Percentiles rank a stretch among this genome's conserved stretches.
Evolutionary conservation across 1,140 invertebrate genomes (phyloP).

Genomic region (Bombus consobrinus): DNA sequence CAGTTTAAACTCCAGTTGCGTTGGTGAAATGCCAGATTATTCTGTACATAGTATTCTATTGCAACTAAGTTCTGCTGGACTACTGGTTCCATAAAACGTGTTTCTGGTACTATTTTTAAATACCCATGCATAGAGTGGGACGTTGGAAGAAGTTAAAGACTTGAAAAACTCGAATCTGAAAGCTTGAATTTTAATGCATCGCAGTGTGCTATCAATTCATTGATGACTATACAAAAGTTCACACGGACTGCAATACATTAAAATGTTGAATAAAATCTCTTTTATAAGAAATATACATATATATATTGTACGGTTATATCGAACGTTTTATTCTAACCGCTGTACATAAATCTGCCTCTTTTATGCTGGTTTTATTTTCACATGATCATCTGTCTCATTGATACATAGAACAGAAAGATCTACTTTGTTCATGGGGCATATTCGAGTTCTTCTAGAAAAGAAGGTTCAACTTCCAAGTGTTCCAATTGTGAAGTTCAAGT

Average conservation of each 20-base stretch:
- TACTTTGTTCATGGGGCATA: background rate
- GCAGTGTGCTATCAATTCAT: background rate
- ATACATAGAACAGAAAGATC: background rate
- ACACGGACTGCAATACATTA: background rate
- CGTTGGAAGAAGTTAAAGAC: background rate
- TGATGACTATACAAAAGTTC: background rate
- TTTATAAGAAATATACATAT: background rate
- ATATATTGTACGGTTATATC: too few relatives aligned
- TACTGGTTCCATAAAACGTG: background rate
- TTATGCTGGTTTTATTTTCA: background rate
- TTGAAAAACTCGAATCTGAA: background rate
- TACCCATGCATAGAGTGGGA: background rate
- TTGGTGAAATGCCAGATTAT: background rate
- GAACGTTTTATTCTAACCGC: background rate
- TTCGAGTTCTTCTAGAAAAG: background rate
- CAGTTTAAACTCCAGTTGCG: background rate
- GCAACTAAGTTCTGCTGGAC: background rate
- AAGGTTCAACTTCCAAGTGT: background rate
- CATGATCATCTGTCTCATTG: background rate
- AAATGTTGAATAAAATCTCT: background rate
- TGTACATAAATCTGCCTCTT: background rate
- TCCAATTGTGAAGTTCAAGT: background rate
- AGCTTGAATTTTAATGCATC: background rate
- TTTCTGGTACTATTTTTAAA: background rate
- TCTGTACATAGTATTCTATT: background rate